Evolutionary conservation across 2,113 vertebrate species (phyloP).

Genomic region (mouse (Mus musculus)): GRCm39 chr9:61556001-61556500

Average conservation of each 20-base stretch:
- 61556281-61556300: not conserved
- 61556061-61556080: not conserved
- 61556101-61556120: not conserved
- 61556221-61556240: not conserved
- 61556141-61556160: not conserved
- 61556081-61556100: not conserved
- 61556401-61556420: not conserved
- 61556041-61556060: not conserved
- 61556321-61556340: not conserved
- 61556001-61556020: not conserved
- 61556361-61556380: not conserved
- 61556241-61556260: accelerated
- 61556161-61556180: not conserved
- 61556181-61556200: not conserved
- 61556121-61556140: not conserved
- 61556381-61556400: not conserved
- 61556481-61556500: not conserved
- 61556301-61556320: too few relatives aligned
- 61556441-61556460: not conserved
- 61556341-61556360: not conserved
- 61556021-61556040: not conserved
- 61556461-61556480: not conserved
- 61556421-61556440: not conserved
- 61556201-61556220: not conserved
- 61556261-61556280: not conserved